phyloP scores from a whole-genome alignment of 2,888 invertebrate genomes.

The Diaprepes abbreviatus region DNA sequence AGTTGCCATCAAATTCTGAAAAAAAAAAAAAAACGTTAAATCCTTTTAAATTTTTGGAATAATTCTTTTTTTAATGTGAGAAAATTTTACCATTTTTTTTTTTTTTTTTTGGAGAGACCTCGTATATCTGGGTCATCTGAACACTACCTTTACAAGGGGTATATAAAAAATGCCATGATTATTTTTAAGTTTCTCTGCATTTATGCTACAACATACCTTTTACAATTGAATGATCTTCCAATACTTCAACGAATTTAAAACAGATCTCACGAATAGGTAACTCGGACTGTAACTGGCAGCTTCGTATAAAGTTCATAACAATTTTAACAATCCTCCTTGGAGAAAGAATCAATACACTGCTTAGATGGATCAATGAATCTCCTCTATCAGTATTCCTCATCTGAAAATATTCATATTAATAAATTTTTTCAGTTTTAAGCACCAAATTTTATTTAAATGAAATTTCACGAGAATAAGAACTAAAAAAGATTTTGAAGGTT shows the following conservation, averaged over 20 bases:
- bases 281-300: constrained; percentile 61
- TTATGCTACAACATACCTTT: constrained; percentile 52
- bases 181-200: too few relatives aligned
- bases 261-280: constrained; percentile 62
- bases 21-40: not conserved
- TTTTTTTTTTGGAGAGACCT: not conserved
- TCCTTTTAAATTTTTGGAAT: too few relatives aligned
- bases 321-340: constrained; percentile 63
- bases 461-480: too few relatives aligned
- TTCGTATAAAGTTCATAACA: constrained; percentile 61
- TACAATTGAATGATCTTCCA: constrained; percentile 54
- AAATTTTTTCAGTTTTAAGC: too few relatives aligned
- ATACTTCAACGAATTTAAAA: constrained; percentile 58
- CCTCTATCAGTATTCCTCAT: constrained; percentile 61
- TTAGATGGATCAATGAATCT: constrained; percentile 60
- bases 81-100: too few relatives aligned
- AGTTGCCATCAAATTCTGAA: constrained; percentile 55
- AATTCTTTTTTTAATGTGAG: too few relatives aligned
- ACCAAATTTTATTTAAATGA: too few relatives aligned
- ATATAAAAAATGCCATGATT: not conserved
- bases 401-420: constrained; percentile 41
- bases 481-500: too few relatives aligned
- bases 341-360: constrained; percentile 59
- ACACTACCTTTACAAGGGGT: not conserved
- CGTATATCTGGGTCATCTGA: not conserved